Conservation (phyloP, 2,113 vertebrate genomes). For the Arothron firmamentum region DNA sequence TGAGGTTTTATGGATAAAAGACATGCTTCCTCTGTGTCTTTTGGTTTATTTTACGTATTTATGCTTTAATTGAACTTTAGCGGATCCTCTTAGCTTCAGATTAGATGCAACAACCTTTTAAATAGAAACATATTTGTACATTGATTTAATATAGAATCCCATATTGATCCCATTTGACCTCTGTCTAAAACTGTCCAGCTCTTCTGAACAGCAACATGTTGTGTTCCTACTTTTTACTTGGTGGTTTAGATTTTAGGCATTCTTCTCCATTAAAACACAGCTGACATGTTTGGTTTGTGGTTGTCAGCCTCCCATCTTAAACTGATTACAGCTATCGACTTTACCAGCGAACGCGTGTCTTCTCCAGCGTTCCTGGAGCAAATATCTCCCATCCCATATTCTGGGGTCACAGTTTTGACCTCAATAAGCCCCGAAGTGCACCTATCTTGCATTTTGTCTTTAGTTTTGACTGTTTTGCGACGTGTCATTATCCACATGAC, state of each 20-base stretch:
- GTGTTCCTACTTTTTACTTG: constrained; percentile 30
- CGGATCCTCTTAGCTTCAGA: no score
- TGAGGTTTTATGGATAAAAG: neutral
- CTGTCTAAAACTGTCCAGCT: neutral
- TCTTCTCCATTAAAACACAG: neutral
- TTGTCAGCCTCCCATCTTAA: neutral
- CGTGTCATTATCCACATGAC: constrained; percentile 33
- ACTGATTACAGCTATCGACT: constrained; percentile 10
- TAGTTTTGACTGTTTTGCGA: constrained; percentile 25
- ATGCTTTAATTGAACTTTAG: no score
- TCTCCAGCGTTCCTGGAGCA: constrained; percentile 18
- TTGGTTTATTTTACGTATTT: no score
- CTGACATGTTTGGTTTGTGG: constrained; percentile 24
- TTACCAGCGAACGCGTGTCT: neutral
- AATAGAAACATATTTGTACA: no score
- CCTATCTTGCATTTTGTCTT: constrained; percentile 6
- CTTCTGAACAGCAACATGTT: constrained; percentile 1
- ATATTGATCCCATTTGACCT: neutral
- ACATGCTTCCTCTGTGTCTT: neutral
- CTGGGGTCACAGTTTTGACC: constrained; percentile 5
- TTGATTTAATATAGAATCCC: no score
- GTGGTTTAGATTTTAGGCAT: constrained; percentile 14
- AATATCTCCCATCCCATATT: constrained; percentile 14
- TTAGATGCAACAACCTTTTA: no score
- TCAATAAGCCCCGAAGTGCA: constrained; percentile 3